Evolutionary conservation across 1,140 invertebrate species (phyloP).

Genomic region (Procambarus virginalis): DNA sequence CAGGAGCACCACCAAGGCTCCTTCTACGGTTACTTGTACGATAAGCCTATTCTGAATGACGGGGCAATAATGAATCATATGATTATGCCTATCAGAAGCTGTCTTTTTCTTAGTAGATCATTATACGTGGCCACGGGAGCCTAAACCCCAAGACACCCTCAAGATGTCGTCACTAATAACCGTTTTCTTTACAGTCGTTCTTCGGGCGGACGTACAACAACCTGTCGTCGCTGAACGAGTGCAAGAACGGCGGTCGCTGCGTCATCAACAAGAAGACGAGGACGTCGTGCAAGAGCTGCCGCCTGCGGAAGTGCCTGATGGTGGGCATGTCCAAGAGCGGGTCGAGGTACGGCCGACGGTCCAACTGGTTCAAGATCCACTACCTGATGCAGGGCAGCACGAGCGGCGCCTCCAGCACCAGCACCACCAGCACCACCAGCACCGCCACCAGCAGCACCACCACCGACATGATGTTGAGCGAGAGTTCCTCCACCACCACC

Average conservation of each 20-base stretch:
- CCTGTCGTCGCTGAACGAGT: conserved; percentile 89
- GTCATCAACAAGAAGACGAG: conserved; percentile 96
- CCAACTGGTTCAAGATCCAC: conserved; percentile 97
- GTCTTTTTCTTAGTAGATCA: too few relatives aligned
- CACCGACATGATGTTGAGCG: background rate
- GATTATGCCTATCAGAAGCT: too few relatives aligned
- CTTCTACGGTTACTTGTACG: too few relatives aligned
- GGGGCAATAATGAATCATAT: too few relatives aligned
- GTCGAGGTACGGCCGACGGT: conserved; percentile 89
- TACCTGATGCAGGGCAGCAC: conserved; percentile 88
- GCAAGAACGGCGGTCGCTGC: conserved; percentile 94
- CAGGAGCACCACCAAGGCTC: too few relatives aligned
- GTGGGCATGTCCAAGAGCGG: conserved; percentile 97
- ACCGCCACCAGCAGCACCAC: conserved; percentile 29
- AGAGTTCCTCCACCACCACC: background rate
- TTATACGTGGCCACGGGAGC: too few relatives aligned
- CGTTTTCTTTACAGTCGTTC: conserved; percentile 89
- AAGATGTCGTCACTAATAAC: conserved; percentile 72
- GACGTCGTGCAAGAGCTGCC: conserved; percentile 95
- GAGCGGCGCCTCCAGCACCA: background rate
- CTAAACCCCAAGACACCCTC: background rate
- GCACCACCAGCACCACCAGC: background rate
- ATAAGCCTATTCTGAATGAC: too few relatives aligned
- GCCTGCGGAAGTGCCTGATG: conserved; percentile 90
- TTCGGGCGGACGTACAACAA: conserved; percentile 97